A percentile compares a stretch with the other conserved stretches of the same genome.
phyloP scores from a whole-genome alignment of 2,113 vertebrate species.

The Platysternon megacephalum region DNA sequence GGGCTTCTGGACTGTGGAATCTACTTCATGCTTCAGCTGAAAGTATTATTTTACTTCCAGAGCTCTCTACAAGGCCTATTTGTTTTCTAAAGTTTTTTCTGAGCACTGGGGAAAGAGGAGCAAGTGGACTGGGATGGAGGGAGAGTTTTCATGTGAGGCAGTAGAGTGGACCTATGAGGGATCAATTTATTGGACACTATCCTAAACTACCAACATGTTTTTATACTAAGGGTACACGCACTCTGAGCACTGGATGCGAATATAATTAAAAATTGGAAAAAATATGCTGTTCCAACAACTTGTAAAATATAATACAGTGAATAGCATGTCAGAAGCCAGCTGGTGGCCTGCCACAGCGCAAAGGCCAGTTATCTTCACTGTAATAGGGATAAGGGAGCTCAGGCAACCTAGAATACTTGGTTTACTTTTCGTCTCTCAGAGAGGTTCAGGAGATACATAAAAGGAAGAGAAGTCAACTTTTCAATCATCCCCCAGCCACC shows the following conservation, averaged over 20 bases:
- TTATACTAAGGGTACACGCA: too few species aligned
- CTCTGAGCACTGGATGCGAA: too few species aligned
- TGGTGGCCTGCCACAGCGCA: background rate
- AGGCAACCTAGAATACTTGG: too few species aligned
- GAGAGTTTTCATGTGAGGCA: conserved; percentile 2
- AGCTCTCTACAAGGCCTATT: background rate
- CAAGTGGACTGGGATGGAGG: background rate
- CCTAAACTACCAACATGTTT: background rate
- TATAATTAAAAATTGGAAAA: background rate
- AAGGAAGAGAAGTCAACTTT: too few species aligned
- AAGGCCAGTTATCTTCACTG: background rate
- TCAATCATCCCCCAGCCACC: too few species aligned
- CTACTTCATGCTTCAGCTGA: background rate
- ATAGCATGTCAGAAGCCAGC: background rate
- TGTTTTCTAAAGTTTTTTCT: conserved; percentile 2
- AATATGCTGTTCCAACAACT: background rate
- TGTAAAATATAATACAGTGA: background rate
- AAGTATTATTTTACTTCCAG: conserved; percentile 7
- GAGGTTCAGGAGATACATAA: too few species aligned
- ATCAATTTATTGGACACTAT: background rate
- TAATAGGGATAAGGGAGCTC: too few species aligned
- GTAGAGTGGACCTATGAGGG: background rate
- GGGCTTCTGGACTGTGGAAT: background rate
- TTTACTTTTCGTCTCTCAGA: too few species aligned
- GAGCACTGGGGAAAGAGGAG: background rate